Evolutionary conservation across 2,797 vertebrate genomes (phyloP).

Genomic region (Anguilla obscura): DNA sequence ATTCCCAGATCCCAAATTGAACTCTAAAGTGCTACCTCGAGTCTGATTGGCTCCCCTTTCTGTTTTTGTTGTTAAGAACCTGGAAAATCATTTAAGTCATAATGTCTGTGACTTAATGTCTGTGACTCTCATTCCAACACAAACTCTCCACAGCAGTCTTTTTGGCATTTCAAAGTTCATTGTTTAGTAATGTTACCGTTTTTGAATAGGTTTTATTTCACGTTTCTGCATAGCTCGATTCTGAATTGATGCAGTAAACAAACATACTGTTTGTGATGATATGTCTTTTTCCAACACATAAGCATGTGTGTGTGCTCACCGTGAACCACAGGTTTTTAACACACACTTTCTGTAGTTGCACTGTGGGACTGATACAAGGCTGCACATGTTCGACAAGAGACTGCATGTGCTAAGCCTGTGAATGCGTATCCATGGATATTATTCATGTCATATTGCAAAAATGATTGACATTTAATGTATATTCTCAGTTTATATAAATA

Average conservation of each 20-base stretch:
- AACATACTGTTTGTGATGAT: too few species aligned
- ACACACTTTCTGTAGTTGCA: not conserved
- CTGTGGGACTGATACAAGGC: not conserved
- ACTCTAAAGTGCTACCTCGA: conserved; percentile 1
- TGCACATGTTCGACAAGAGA: not conserved
- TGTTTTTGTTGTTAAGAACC: not conserved
- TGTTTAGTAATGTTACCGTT: too few species aligned
- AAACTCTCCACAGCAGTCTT: too few species aligned
- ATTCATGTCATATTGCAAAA: not conserved
- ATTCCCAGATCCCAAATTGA: not conserved
- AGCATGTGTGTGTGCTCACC: not conserved
- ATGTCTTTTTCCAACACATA: too few species aligned
- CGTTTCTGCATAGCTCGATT: too few species aligned
- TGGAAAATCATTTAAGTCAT: not conserved
- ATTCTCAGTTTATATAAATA: not conserved
- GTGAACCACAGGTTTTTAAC: too few species aligned
- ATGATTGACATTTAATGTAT: not conserved
- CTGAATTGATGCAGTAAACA: too few species aligned
- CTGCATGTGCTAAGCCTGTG: not conserved
- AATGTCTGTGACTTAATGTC: too few species aligned
- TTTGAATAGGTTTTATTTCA: too few species aligned
- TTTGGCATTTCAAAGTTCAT: too few species aligned
- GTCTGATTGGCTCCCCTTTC: not conserved
- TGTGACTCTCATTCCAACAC: too few species aligned
- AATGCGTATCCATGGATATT: not conserved